Conservation (phyloP, 2,113 vertebrate species). For the Bos indicus region DNA sequence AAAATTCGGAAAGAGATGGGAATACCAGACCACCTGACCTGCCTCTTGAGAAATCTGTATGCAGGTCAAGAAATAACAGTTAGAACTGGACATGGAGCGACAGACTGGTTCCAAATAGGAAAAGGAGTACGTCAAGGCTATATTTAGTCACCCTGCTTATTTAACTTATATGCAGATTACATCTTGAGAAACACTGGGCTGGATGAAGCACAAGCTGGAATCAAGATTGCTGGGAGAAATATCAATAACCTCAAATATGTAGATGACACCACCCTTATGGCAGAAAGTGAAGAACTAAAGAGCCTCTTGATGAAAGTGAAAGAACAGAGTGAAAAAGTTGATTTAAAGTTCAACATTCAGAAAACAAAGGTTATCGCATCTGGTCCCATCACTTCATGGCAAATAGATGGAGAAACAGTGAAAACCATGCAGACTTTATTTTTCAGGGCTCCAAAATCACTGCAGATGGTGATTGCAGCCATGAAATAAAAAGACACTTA, state of each 20-base stretch:
- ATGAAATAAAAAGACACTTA: background rate
- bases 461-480: background rate
- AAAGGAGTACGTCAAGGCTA: background rate
- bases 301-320: background rate
- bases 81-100: background rate
- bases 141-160: background rate
- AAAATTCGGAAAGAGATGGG: background rate
- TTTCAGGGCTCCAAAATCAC: rapidly evolving
- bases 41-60: background rate
- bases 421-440: background rate
- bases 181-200: background rate
- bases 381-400: background rate
- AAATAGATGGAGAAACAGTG: background rate
- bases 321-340: background rate
- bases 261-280: background rate
- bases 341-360: background rate
- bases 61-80: background rate
- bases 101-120: background rate
- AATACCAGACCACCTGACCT: background rate
- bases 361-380: background rate
- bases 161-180: background rate
- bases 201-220: background rate
- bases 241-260: rapidly evolving
- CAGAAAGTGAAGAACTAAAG: background rate
- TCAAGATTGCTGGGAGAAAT: background rate